These are phyloP conservation scores for Gallinago solitaria DNA, from an alignment of 2,797 vertebrate species.

Conservation along the genomic window DNA sequence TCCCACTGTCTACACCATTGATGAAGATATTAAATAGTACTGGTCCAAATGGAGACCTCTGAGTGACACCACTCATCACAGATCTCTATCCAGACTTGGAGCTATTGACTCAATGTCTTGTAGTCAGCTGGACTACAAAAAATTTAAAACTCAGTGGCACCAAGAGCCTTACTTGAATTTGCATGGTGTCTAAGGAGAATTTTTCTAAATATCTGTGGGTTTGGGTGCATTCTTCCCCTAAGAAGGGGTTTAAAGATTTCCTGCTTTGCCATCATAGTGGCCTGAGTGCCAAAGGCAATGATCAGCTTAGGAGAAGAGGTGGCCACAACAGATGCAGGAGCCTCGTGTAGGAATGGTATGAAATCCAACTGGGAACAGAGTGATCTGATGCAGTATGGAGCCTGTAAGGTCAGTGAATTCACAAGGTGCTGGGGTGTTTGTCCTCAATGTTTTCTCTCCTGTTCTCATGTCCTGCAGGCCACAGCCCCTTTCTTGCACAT, in stretches of 20 bases:
- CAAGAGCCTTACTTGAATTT: background rate
- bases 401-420: background rate
- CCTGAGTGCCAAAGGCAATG: fast-evolving
- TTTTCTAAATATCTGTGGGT: background rate
- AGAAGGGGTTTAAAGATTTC: background rate
- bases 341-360: too few relatives aligned
- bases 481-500: conserved; percentile 95
- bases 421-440: background rate
- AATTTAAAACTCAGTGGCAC: background rate
- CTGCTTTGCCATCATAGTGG: background rate
- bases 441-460: background rate
- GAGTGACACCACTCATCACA: background rate
- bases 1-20: background rate
- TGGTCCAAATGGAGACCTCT: background rate
- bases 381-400: fast-evolving
- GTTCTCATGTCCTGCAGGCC: conserved; percentile 76
- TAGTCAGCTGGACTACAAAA: background rate
- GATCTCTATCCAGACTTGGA: background rate
- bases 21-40: background rate
- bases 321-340: background rate
- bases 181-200: background rate
- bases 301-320: background rate
- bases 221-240: background rate
- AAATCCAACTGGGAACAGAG: background rate
- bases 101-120: too few relatives aligned